Evolutionary conservation across 1,140 invertebrate genomes (phyloP).

Genomic region (Pogonomyrmex californicus): DNA sequence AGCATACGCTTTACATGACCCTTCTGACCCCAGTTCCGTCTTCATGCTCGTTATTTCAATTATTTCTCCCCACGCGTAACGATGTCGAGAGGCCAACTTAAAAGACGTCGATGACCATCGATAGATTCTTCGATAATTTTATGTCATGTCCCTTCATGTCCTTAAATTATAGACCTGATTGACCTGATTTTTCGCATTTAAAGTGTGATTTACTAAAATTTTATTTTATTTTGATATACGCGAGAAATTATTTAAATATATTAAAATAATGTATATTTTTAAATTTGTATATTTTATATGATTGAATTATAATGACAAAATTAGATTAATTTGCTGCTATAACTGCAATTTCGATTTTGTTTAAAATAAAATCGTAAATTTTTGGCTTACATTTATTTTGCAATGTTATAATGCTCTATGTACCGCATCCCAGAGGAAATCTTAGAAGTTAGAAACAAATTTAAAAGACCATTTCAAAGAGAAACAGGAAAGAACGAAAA

Average conservation of each 20-base stretch:
- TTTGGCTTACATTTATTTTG: background rate
- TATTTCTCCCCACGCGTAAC: slow-evolving; percentile 6
- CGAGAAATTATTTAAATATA: no score
- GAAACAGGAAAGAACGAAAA: slow-evolving; percentile 5
- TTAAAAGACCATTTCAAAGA: slow-evolving; percentile 22
- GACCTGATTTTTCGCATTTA: background rate
- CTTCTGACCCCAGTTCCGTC: background rate
- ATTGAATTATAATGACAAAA: background rate
- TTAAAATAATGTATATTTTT: no score
- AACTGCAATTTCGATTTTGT: background rate
- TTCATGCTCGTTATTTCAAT: slow-evolving; percentile 45
- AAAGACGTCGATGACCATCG: slow-evolving; percentile 9
- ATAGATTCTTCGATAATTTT: background rate
- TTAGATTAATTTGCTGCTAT: background rate
- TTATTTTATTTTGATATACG: no score
- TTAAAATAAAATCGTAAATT: background rate
- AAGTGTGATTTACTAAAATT: no score
- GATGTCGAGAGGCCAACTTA: slow-evolving; percentile 10
- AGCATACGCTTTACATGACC: background rate
- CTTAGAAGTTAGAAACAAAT: slow-evolving; percentile 38
- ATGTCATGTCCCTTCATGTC: no score
- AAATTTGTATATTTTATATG: no score
- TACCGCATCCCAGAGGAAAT: slow-evolving; percentile 12
- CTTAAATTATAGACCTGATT: background rate
- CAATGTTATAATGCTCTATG: no score